phyloP scores from a whole-genome alignment of 2,888 invertebrate species.

The Noctua janthina region DNA sequence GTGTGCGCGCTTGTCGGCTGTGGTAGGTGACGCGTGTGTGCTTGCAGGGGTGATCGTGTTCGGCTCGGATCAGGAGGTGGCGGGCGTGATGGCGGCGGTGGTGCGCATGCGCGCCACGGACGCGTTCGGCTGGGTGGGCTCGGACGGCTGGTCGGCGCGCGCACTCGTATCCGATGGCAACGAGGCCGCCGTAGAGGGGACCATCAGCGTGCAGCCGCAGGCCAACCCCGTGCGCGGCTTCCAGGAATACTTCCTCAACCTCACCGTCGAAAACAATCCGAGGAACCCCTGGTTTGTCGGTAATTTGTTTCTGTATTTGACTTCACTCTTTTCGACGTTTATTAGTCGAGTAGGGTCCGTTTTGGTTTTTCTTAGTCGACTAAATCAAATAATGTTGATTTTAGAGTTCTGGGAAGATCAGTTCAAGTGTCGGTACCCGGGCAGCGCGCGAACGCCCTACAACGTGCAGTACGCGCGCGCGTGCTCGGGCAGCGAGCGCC shows the following conservation, averaged over 20 bases:
- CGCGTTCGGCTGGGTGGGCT: conserved; percentile 98
- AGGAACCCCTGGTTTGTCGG: conserved; percentile 99
- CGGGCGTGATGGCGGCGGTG: conserved; percentile 98
- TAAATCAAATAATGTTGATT: conserved; percentile 48
- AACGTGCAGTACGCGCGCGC: conserved; percentile 92
- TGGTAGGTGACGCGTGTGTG: conserved; percentile 69
- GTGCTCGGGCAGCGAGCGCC: conserved; percentile 95
- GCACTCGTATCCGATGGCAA: conserved; percentile 96
- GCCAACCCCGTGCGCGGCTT: conserved; percentile 97
- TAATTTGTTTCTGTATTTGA: conserved; percentile 80
- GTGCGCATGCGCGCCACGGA: conserved; percentile 95
- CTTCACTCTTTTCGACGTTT: neutral
- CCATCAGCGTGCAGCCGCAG: conserved; percentile 97
- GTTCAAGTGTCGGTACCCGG: conserved; percentile 96
- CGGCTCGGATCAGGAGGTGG: conserved; percentile 98
- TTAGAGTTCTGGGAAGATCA: conserved; percentile 98
- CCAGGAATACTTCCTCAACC: conserved; percentile 95
- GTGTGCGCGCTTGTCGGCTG: conserved; percentile 86
- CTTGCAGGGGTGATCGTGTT: conserved; percentile 97
- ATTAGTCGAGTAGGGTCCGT: neutral
- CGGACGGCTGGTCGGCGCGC: conserved; percentile 98
- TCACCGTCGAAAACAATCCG: conserved; percentile 96
- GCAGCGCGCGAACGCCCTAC: conserved; percentile 95
- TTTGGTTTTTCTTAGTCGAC: neutral
- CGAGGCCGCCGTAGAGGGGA: conserved; percentile 94